Conservation (phyloP, 2,797 vertebrate species). For the Argya squamiceps region DNA sequence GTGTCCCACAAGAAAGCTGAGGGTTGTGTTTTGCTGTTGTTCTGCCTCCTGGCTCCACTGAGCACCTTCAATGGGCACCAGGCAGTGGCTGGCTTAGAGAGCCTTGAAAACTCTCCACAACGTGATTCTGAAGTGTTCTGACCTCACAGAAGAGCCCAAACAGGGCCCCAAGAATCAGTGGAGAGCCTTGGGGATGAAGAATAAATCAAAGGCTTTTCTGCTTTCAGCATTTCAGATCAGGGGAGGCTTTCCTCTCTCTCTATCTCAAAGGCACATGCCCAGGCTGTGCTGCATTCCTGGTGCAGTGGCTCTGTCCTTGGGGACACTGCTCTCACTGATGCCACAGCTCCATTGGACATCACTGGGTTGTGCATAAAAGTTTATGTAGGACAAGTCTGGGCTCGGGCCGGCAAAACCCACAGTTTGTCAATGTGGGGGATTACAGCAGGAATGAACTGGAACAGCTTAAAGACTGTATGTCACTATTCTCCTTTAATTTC, state of each 20-base stretch:
- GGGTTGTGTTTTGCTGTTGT: background rate
- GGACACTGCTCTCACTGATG: background rate
- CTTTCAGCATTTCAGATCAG: background rate
- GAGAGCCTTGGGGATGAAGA: background rate
- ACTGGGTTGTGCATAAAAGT: background rate
- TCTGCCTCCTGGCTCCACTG: background rate
- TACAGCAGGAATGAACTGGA: too few relatives aligned
- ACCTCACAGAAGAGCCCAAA: background rate
- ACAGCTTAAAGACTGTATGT: too few relatives aligned
- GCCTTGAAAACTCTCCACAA: background rate
- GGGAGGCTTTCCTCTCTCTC: background rate
- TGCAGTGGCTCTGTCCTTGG: background rate
- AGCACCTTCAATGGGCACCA: background rate
- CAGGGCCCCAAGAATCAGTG: background rate
- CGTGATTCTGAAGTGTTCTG: background rate
- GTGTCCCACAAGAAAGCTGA: background rate
- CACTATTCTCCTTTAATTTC: too few relatives aligned
- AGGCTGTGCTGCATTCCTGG: background rate
- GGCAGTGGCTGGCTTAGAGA: background rate
- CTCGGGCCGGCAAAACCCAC: too few relatives aligned
- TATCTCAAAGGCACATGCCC: background rate
- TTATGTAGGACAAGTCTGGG: too few relatives aligned
- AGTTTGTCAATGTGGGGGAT: too few relatives aligned
- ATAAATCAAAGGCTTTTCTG: background rate
- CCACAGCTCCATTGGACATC: background rate